These are phyloP conservation scores for Cremastinae sp. DNA, from an alignment of 2,888 invertebrate species.

Conservation along the genomic window DNA sequence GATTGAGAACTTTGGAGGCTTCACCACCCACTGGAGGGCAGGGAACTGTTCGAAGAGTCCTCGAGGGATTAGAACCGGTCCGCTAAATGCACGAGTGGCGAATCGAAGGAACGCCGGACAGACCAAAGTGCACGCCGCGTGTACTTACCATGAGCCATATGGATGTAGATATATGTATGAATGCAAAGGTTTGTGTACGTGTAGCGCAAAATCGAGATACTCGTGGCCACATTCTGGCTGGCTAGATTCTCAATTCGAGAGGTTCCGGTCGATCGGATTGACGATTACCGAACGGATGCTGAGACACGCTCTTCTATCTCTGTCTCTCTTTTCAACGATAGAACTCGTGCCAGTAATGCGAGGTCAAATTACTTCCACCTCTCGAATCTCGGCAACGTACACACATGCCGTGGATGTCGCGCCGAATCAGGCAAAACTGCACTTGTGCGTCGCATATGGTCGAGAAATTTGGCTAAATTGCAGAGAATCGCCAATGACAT, in stretches of 20 bases:
- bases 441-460: constrained; percentile 32
- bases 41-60: constrained; percentile 69
- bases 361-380: constrained; percentile 67
- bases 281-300: constrained; percentile 68
- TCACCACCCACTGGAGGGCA: constrained; percentile 7
- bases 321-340: neutral
- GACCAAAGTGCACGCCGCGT: constrained; percentile 17
- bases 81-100: constrained; percentile 76
- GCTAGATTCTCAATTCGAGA: constrained; percentile 68
- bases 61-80: constrained; percentile 74
- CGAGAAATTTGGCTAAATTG: neutral
- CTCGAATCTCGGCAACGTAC: constrained; percentile 66
- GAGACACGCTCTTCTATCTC: constrained; percentile 38
- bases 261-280: constrained; percentile 75
- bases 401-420: constrained; percentile 51
- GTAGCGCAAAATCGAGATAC: constrained; percentile 71
- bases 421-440: constrained; percentile 39
- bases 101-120: constrained; percentile 69
- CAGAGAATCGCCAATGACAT: too few species aligned
- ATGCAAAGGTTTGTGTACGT: neutral
- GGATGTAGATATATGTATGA: neutral
- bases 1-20: too few species aligned
- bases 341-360: neutral
- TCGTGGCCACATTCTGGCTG: constrained; percentile 73
- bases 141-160: neutral